Conservation (phyloP, 2,113 vertebrate species). For the Cettia cetti region DNA sequence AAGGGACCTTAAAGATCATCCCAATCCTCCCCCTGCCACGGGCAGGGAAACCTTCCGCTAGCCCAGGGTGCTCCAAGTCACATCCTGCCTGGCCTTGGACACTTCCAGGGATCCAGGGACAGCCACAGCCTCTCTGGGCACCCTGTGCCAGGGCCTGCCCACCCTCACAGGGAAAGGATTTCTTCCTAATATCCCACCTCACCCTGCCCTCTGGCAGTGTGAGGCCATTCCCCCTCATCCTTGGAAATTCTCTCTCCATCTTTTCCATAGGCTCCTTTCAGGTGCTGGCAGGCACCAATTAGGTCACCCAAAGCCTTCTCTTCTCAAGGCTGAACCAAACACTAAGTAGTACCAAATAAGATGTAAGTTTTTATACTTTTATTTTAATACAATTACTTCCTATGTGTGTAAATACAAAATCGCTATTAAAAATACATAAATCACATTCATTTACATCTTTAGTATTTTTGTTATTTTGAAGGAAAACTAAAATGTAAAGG, state of each 20-base stretch:
- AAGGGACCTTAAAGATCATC: background rate
- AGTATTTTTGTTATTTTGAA: background rate
- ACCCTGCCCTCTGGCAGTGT: fast-evolving
- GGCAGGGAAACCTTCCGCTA: background rate
- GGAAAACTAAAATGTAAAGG: background rate
- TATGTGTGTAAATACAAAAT: background rate
- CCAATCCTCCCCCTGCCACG: background rate
- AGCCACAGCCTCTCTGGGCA: background rate
- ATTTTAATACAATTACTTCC: background rate
- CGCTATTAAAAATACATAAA: background rate
- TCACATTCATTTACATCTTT: background rate
- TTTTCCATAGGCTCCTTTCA: background rate
- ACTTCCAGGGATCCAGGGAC: background rate
- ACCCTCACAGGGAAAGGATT: fast-evolving
- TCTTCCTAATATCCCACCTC: fast-evolving
- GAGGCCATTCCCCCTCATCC: background rate
- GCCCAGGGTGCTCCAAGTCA: background rate
- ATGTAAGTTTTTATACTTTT: background rate
- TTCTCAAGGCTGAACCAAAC: background rate
- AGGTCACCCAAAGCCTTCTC: background rate
- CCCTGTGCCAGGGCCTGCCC: fast-evolving
- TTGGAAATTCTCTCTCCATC: background rate
- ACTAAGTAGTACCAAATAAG: background rate
- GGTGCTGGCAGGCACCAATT: background rate
- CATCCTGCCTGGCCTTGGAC: background rate